Evolutionary conservation across 2,797 vertebrate species (phyloP).

Genomic region (Xyrichtys novacula): DNA sequence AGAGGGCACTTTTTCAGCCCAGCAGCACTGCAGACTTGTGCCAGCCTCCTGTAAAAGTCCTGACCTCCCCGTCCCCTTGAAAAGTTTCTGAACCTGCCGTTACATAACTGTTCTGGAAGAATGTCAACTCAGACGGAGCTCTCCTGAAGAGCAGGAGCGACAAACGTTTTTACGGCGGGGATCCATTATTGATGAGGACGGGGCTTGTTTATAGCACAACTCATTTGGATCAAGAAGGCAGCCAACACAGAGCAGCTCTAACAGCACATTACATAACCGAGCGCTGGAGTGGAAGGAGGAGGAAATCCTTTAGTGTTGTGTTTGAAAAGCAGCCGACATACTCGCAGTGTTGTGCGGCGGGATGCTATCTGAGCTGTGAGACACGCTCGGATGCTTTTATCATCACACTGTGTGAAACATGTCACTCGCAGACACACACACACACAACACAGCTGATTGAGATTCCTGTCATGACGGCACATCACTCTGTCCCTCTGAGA

Average conservation of each 20-base stretch:
- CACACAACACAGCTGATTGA: constrained; percentile 12
- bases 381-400: constrained; percentile 29
- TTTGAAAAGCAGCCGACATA: constrained; percentile 45
- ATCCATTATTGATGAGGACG: constrained; percentile 69
- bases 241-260: constrained; percentile 26
- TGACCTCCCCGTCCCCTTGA: not conserved
- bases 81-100: constrained; percentile 29
- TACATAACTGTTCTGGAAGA: constrained; percentile 58
- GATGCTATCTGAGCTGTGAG: constrained; percentile 46
- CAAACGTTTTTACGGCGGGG: constrained; percentile 29
- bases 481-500: constrained; percentile 16
- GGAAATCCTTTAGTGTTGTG: constrained; percentile 46
- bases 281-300: constrained; percentile 24
- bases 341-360: constrained; percentile 16
- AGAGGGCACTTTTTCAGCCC: not conserved
- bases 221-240: constrained; percentile 52
- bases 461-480: constrained; percentile 28
- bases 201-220: constrained; percentile 55
- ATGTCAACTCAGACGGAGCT: constrained; percentile 3
- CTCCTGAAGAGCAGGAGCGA: constrained; percentile 31
- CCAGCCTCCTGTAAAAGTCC: not conserved
- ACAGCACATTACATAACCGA: constrained; percentile 51
- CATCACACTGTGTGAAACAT: constrained; percentile 24
- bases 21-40: not conserved
- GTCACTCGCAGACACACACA: constrained; percentile 30